phyloP scores from a whole-genome alignment of 2,888 invertebrate genomes.

The Erpobdella octoculata region DNA sequence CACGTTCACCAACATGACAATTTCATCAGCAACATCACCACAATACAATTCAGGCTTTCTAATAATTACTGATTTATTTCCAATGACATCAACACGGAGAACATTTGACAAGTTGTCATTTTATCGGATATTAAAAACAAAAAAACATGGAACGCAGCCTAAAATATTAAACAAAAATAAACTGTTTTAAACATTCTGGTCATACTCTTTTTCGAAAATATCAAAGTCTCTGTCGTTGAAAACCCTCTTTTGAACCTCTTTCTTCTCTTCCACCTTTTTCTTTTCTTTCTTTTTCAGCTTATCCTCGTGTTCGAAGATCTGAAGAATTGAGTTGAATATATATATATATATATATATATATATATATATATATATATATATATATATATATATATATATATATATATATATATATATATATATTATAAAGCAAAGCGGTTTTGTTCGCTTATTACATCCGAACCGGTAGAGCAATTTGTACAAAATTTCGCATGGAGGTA shows the following conservation, averaged over 20 bases:
- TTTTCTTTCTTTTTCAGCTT: conserved; percentile 32
- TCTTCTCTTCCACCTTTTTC: conserved; percentile 27
- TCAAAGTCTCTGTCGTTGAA: conserved; percentile 42
- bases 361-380: not conserved
- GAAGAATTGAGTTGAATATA: conserved; percentile 5
- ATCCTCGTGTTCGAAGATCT: conserved; percentile 39
- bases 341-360: not conserved
- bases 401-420: not conserved
- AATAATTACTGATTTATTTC: too few relatives aligned
- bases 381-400: not conserved
- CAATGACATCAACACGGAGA: too few relatives aligned
- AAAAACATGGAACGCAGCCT: not conserved
- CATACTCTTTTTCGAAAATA: conserved; percentile 41
- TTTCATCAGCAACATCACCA: not conserved
- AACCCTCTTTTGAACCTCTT: conserved; percentile 30
- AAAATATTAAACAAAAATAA: not conserved
- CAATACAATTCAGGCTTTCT: too few relatives aligned
- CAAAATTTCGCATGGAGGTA: too few relatives aligned
- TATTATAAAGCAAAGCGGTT: too few relatives aligned
- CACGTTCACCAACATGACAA: not conserved
- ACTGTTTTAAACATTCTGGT: too few relatives aligned
- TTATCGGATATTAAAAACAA: too few relatives aligned
- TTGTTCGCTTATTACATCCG: too few relatives aligned
- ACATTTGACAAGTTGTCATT: too few relatives aligned
- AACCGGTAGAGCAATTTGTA: too few relatives aligned